Conservation (phyloP, 1,140 invertebrate genomes). For the Bicyclus anynana region DNA sequence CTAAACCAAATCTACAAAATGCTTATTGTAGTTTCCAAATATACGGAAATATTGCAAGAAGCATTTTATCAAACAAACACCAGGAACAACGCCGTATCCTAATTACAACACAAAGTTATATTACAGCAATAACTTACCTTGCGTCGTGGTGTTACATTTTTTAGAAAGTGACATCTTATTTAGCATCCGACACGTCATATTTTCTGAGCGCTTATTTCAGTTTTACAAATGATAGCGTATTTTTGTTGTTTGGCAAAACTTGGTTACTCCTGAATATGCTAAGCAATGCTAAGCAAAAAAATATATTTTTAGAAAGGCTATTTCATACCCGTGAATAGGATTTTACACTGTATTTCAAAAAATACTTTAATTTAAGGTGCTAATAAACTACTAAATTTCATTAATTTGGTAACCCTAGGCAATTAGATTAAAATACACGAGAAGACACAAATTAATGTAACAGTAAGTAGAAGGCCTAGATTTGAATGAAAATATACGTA, state of each 20-base stretch:
- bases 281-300: no score
- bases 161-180: constrained; percentile 12
- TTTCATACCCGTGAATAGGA: no score
- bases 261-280: no score
- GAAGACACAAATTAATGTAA: no score
- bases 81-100: constrained; percentile 4
- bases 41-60: background rate
- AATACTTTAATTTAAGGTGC: no score
- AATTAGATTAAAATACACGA: no score
- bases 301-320: no score
- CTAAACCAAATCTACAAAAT: background rate
- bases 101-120: constrained; percentile 13
- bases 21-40: background rate
- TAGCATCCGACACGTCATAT: background rate
- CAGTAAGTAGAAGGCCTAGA: no score
- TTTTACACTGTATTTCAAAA: no score
- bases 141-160: constrained; percentile 8
- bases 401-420: no score
- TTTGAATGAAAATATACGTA: no score
- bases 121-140: constrained; percentile 16
- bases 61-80: background rate
- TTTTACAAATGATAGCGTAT: background rate
- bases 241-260: background rate
- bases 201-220: background rate
- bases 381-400: no score